These are phyloP conservation scores for Vanacampus margaritifer DNA, from an alignment of 2,113 vertebrate species.

Conservation along the genomic window DNA sequence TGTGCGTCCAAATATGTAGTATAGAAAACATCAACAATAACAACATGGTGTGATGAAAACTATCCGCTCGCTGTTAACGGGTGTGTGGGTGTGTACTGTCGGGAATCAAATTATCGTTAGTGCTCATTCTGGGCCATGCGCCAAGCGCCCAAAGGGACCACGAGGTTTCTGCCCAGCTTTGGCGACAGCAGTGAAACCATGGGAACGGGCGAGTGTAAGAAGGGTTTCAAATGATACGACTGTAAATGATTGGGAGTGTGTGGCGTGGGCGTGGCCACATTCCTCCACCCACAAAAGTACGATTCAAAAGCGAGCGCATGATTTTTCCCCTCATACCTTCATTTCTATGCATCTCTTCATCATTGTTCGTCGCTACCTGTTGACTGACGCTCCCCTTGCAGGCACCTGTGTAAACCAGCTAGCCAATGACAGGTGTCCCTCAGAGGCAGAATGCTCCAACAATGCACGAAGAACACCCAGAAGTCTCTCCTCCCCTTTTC, in stretches of 20 bases:
- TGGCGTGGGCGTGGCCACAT: slow-evolving; percentile 22
- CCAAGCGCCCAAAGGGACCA: slow-evolving; percentile 41
- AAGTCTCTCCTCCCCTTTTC: slow-evolving; percentile 41
- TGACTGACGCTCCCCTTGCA: slow-evolving; percentile 61
- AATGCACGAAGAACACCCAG: slow-evolving; percentile 61
- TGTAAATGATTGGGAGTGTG: slow-evolving; percentile 23
- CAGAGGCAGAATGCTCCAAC: slow-evolving; percentile 56
- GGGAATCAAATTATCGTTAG: slow-evolving; percentile 50
- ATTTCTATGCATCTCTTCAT: slow-evolving; percentile 32
- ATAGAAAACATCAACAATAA: slow-evolving; percentile 45
- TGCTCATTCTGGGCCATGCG: slow-evolving; percentile 38
- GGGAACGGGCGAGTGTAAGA: slow-evolving; percentile 33
- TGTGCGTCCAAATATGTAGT: neutral
- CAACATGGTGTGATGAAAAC: slow-evolving; percentile 43
- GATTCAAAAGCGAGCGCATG: slow-evolving; percentile 49
- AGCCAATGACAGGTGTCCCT: slow-evolving; percentile 67
- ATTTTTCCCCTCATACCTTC: slow-evolving; percentile 5
- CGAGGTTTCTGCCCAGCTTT: slow-evolving; percentile 19
- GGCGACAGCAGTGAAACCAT: slow-evolving; percentile 24
- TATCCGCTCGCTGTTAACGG: slow-evolving; percentile 22
- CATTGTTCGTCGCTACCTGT: slow-evolving; percentile 56
- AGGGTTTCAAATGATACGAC: slow-evolving; percentile 26
- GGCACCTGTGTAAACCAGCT: slow-evolving; percentile 62
- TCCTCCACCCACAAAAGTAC: slow-evolving; percentile 41
- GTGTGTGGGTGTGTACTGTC: slow-evolving; percentile 39